Evolutionary conservation across 2,113 vertebrate genomes (phyloP).

Genomic region (Theristicus caerulescens): DNA sequence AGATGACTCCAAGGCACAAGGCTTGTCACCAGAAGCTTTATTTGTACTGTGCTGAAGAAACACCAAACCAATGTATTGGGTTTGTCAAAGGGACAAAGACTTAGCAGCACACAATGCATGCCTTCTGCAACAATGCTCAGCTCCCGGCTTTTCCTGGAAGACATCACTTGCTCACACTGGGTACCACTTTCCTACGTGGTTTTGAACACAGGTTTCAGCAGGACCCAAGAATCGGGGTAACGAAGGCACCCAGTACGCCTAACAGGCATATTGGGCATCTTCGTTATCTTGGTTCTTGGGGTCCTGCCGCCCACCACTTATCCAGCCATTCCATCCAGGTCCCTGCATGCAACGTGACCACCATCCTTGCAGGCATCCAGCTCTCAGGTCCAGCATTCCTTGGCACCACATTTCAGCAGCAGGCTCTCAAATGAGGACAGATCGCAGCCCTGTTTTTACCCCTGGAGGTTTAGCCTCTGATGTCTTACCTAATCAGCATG

Average conservation of each 20-base stretch:
- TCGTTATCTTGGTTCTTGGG: not conserved
- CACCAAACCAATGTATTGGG: not conserved
- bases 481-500: not conserved
- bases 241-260: not conserved
- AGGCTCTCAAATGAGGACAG: not conserved
- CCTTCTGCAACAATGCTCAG: not conserved
- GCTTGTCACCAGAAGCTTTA: not conserved
- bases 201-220: not conserved
- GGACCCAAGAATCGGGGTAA: fast-evolving
- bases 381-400: not conserved
- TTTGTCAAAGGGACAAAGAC: not conserved
- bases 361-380: not conserved
- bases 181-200: not conserved
- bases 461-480: not conserved
- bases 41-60: not conserved
- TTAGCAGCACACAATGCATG: not conserved
- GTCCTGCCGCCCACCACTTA: not conserved
- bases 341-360: not conserved
- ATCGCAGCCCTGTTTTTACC: not conserved
- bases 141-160: not conserved
- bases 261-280: not conserved
- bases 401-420: not conserved
- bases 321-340: not conserved
- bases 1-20: not conserved
- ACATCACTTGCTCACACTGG: not conserved